Base-by-base conservation (phyloP, 1,140 invertebrate genomes). In the Epicauta chinensis region DNA sequence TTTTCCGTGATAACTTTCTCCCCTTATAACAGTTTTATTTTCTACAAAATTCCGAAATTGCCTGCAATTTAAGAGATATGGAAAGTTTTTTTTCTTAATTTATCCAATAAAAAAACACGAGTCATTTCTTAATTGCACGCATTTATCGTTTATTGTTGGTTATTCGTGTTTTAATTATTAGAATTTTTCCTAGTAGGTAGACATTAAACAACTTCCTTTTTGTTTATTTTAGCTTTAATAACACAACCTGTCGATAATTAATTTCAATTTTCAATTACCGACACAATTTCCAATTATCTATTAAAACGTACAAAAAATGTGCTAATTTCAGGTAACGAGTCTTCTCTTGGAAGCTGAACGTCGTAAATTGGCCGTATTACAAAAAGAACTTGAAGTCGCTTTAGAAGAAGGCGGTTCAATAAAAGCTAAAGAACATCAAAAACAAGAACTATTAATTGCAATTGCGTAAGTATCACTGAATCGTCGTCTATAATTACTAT, bases 371-470 rank as follows among this genome's bases (percentile, higher is more conserved):
- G 71, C 73, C 9, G 81, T 83, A 16, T 70, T 84, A 40, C 82
- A 85, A 60, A 74, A 77, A 44, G 83, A 86, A 68, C 68, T 86
- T 12, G 75, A 81, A 66, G 73, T 77, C 17, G 77, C 79, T 9
- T 69, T 81, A 10, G 78, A 76, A 42, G 79, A 82, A 68, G 79
- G 79, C 42, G 80, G 79, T 16, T 81, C 79, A 11, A 80, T 81
- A 51, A 81, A 82, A 70, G 80, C 78, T 32, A 81, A 82, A 64
- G 81, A 83, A 66, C 80, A 81, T 58, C 80, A 83, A 59, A 78
- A 81, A 61, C 79, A 84, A 62, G 80, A 84, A 67, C 71, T 83
- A 31, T 73, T 83, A 16, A 72, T 79, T 49, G 81, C 81, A 53
- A 83, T 84, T 63, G 78, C 80, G 82, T 84, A 74, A 80, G 81